Percentiles rank a stretch among this genome's conserved stretches.
These are phyloP conservation scores for Tetragnatha montana DNA, from an alignment of 2,888 invertebrate species.

Conservation along the genomic window DNA sequence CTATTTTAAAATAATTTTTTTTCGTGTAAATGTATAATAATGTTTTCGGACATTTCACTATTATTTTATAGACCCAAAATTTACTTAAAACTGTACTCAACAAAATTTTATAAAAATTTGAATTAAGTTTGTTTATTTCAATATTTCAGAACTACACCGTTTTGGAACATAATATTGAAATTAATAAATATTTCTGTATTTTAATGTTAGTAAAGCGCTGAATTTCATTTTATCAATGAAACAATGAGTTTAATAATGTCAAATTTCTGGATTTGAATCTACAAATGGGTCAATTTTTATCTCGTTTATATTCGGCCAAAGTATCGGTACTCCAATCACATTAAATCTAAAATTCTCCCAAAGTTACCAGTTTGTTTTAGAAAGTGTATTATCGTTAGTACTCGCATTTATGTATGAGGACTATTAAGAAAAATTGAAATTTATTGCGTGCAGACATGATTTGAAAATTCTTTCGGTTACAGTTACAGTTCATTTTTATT, in stretches of 20 bases:
- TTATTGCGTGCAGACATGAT: too few relatives aligned
- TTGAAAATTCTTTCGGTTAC: too few relatives aligned
- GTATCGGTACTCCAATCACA: too few relatives aligned
- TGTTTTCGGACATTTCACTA: too few relatives aligned
- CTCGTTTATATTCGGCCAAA: not conserved
- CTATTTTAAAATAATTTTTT: too few relatives aligned
- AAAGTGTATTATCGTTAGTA: not conserved
- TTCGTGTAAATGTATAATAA: too few relatives aligned
- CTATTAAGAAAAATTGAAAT: constrained; percentile 28
- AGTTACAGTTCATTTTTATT: too few relatives aligned
- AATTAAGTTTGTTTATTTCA: too few relatives aligned
- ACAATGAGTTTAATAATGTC: not conserved
- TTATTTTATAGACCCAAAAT: too few relatives aligned
- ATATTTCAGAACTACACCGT: too few relatives aligned
- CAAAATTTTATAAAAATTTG: too few relatives aligned
- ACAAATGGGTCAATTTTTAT: constrained; percentile 51
- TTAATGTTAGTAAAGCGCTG: not conserved
- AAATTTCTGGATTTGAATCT: constrained; percentile 68
- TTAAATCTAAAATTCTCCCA: not conserved
- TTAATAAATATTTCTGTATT: not conserved
- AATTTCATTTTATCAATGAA: not conserved
- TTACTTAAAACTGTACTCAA: too few relatives aligned
- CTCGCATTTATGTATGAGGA: constrained; percentile 62
- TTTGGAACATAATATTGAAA: not conserved
- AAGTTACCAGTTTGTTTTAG: not conserved